Evolutionary conservation across 1,140 invertebrate species (phyloP).

Genomic region (Cephus cinctus): DNA sequence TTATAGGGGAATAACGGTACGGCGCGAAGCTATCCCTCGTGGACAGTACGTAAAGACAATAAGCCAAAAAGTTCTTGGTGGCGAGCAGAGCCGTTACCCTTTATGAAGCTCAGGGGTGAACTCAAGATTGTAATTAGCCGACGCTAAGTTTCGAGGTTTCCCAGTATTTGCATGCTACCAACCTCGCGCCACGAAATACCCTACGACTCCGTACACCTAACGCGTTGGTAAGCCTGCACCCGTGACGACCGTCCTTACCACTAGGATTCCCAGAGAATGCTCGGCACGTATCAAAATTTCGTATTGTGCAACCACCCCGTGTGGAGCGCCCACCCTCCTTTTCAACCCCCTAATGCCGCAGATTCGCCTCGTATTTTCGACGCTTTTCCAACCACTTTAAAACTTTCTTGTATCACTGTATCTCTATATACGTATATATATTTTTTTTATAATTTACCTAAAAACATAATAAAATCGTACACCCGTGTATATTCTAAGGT

Average conservation of each 20-base stretch:
- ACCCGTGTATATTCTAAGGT: too few species aligned
- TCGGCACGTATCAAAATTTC: constrained; percentile 49
- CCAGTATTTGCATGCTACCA: constrained; percentile 43
- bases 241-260: neutral
- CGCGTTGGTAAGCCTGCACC: constrained; percentile 12
- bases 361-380: too few species aligned
- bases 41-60: constrained; percentile 52
- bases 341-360: neutral
- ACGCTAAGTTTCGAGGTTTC: constrained; percentile 51
- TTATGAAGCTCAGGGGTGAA: constrained; percentile 54
- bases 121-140: constrained; percentile 55
- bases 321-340: constrained; percentile 10
- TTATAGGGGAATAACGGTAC: constrained; percentile 15
- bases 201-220: constrained; percentile 6
- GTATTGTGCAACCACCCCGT: constrained; percentile 28
- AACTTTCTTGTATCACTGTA: too few species aligned
- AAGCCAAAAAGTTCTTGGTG: constrained; percentile 51
- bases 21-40: constrained; percentile 34
- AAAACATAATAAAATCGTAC: too few species aligned
- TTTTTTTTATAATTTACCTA: too few species aligned
- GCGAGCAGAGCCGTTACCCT: constrained; percentile 39
- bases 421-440: too few species aligned
- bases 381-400: too few species aligned
- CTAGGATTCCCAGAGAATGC: constrained; percentile 26
- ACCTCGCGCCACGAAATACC: constrained; percentile 4